Percentiles rank a stretch among this genome's conserved stretches.
Evolutionary conservation across 37 sponge, comb jelly and placozoan species (phyloP).

Genomic region (Beroe ovata): DNA sequence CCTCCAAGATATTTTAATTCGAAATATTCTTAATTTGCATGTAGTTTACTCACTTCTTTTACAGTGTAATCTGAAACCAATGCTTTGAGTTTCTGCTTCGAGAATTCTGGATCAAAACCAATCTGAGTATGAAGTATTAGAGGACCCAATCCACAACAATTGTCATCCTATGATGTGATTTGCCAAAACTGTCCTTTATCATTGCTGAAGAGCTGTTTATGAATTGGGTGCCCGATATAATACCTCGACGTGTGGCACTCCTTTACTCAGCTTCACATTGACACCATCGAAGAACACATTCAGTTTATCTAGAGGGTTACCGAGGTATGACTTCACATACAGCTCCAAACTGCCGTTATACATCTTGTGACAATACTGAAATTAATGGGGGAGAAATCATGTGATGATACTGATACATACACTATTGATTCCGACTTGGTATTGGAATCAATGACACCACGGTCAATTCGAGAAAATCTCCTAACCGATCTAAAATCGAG

Average conservation of each 20-base stretch:
- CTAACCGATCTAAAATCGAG: slow-evolving; percentile 25
- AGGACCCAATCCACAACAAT: no score
- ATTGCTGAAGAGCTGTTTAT: no score
- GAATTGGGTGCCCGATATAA: no score
- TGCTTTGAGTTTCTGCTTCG: slow-evolving; percentile 64
- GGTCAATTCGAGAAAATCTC: no score
- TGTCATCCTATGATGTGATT: no score
- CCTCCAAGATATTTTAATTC: no score
- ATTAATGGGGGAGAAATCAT: not conserved
- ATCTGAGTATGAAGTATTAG: no score
- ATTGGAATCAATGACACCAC: no score
- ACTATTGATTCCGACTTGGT: not conserved
- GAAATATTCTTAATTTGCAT: no score
- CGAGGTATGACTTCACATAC: slow-evolving; percentile 45
- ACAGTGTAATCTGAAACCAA: slow-evolving; percentile 49
- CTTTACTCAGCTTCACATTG: slow-evolving; percentile 1
- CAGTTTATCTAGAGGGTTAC: not conserved
- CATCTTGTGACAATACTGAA: slow-evolving; percentile 48
- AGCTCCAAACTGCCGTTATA: slow-evolving; percentile 54
- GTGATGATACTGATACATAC: not conserved
- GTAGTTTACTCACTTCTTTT: not conserved
- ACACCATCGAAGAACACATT: slow-evolving; percentile 59
- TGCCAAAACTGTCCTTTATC: no score
- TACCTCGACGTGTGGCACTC: slow-evolving; percentile 31
- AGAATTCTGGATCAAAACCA: slow-evolving; percentile 42